Evolutionary conservation across 1,140 invertebrate genomes (phyloP), one percentile per base, ranked within the genome.

Genomic region (Drosophila serrata): DNA sequence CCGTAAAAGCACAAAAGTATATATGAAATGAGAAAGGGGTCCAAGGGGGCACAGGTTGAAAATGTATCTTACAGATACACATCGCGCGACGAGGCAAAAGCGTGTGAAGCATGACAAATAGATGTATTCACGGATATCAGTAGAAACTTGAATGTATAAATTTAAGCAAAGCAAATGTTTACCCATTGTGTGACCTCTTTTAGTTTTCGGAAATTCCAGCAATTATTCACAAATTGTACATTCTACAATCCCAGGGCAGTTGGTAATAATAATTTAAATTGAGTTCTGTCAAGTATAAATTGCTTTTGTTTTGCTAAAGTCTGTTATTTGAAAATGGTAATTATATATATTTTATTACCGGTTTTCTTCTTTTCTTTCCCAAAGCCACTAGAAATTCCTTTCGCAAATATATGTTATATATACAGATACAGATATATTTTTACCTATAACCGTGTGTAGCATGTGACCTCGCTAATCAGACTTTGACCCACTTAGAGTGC

Each of bases 401-500:
- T 55, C 19, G 51, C 51, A 63, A 39, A 37, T 27, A 67, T 45
- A 45, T 29, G 39, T n/a, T 24, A 53, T 6, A 31, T 24, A 24
- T 24, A 24, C n/a, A n/a, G n/a, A n/a, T n/a, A n/a, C n/a, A n/a
- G n/a, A n/a, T n/a, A n/a, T n/a, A n/a, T n/a, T n/a, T n/a, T 24
- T 24, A 24, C 19, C 42, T 37, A 11, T 31, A 33, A 37, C 4
- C 15, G 33, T 39, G 27, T 42, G 65, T 63, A 64, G 58, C 40
- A 22, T 59, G 76, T 75, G 82, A 61, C 82, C 82, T 86, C 61
- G 82, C 80, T 68, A 81, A 72, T 82, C 58, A 87, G 82, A 68
- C 82, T 86, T 82, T 86, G 82, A 86, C 82, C 82, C 59, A 86
- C 79, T 86, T 86, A 39, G 67, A 53, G 49, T 85, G 77, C 72